Percentiles rank a stretch among this genome's conserved stretches.
Evolutionary conservation across 2,888 invertebrate genomes (phyloP).

Genomic region (Drosophila merina): DNA sequence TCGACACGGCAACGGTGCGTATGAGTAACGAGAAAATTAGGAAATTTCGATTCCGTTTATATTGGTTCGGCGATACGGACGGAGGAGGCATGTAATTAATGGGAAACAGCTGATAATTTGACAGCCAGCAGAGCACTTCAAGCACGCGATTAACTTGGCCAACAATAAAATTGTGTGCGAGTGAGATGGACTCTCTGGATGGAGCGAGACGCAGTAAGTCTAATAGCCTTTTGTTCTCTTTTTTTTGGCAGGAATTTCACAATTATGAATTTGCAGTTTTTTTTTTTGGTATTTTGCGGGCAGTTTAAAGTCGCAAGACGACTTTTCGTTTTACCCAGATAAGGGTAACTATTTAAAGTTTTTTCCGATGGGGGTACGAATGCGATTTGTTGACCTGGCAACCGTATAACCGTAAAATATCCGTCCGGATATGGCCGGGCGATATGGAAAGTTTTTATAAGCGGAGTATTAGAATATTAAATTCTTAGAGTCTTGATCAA

Average conservation of each 20-base stretch:
- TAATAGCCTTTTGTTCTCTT: background rate
- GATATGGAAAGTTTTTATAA: slow-evolving; percentile 1
- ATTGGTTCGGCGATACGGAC: slow-evolving; percentile 4
- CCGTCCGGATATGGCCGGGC: slow-evolving; percentile 26
- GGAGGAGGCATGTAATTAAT: slow-evolving; percentile 61
- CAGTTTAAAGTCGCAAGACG: slow-evolving; percentile 20
- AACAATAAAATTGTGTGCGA: slow-evolving; percentile 14
- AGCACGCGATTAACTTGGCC: slow-evolving; percentile 42
- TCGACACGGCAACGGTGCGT: slow-evolving; percentile 57
- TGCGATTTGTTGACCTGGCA: slow-evolving; percentile 12
- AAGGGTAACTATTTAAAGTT: background rate
- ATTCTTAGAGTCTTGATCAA: background rate
- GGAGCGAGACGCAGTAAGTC: background rate
- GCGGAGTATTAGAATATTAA: background rate
- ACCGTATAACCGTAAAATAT: slow-evolving; percentile 16
- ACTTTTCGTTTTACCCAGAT: background rate
- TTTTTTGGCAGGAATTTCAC: slow-evolving; percentile 17
- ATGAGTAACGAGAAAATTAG: slow-evolving; percentile 57
- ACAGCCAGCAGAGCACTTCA: slow-evolving; percentile 29
- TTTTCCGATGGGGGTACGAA: background rate
- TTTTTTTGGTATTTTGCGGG: background rate
- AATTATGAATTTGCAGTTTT: slow-evolving; percentile 17
- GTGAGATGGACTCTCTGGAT: background rate
- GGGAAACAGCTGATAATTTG: slow-evolving; percentile 49
- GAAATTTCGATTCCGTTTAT: slow-evolving; percentile 34